Evolutionary conservation across 2,797 vertebrate species (phyloP).

Genomic region (Botia kubotai): DNA sequence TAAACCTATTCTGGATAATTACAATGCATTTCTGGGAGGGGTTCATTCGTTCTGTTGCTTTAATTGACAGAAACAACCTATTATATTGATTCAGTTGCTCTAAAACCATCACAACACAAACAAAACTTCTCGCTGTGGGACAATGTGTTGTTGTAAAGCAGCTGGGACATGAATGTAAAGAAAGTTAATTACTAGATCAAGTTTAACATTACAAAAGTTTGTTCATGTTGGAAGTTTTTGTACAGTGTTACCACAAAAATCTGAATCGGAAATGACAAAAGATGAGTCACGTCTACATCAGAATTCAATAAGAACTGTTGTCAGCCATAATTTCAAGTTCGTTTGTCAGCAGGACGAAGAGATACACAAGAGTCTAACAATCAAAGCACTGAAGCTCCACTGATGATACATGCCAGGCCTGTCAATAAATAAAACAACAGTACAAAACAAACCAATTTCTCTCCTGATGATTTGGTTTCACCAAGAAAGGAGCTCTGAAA

Average conservation of each 20-base stretch:
- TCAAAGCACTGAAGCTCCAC: conserved; percentile 26
- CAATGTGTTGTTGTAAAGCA: too few species aligned
- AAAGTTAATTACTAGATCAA: neutral
- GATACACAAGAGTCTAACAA: conserved; percentile 32
- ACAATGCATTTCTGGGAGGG: too few species aligned
- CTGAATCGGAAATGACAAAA: neutral
- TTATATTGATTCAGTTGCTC: too few species aligned
- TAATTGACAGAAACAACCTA: too few species aligned
- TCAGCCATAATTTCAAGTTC: conserved; percentile 40
- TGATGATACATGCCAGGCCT: conserved; percentile 43
- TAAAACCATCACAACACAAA: too few species aligned
- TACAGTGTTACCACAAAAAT: neutral
- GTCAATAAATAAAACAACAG: conserved; percentile 48
- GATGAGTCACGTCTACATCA: conserved; percentile 15
- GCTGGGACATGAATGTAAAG: too few species aligned
- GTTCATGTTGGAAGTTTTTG: neutral
- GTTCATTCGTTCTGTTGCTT: too few species aligned
- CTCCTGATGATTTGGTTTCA: conserved; percentile 53
- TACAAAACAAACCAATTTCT: conserved; percentile 51
- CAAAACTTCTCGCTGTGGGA: too few species aligned
- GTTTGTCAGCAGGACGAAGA: conserved; percentile 6
- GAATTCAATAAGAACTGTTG: conserved; percentile 31
- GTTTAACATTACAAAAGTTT: neutral
- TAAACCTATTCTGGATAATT: too few species aligned
- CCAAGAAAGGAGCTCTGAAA: conserved; percentile 24